These are phyloP conservation scores for Chamaea fasciata DNA, from an alignment of 2,113 vertebrate species.

Conservation along the genomic window DNA sequence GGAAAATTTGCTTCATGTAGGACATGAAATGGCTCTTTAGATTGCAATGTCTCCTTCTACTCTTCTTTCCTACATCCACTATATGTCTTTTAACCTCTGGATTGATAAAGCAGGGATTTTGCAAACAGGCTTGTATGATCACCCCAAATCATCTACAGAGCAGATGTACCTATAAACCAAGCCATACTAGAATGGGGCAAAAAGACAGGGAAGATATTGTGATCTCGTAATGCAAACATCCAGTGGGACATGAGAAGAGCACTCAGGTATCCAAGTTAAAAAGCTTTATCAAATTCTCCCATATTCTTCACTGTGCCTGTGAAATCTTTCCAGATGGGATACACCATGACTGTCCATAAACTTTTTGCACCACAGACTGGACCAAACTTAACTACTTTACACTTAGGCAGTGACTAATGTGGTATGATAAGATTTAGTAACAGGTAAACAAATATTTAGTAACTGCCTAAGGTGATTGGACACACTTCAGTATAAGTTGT, in stretches of 20 bases:
- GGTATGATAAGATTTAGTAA: rapidly evolving
- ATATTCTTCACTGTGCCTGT: background rate
- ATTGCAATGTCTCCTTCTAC: background rate
- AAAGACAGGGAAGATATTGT: background rate
- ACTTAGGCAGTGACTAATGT: rapidly evolving
- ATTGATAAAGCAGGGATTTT: background rate
- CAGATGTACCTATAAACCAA: background rate
- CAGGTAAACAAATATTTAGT: background rate
- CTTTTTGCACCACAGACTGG: background rate
- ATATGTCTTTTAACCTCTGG: background rate
- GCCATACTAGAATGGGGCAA: background rate
- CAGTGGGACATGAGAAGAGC: background rate
- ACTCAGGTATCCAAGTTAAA: background rate
- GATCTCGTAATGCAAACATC: background rate
- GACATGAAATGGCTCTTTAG: background rate
- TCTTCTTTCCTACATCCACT: background rate
- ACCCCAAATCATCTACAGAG: background rate
- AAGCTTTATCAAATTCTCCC: background rate
- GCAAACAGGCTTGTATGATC: background rate
- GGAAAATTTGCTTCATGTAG: background rate
- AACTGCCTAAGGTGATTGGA: background rate
- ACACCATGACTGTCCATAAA: background rate
- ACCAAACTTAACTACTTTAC: background rate
- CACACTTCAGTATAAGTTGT: background rate
- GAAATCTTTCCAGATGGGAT: background rate